Evolutionary conservation across 2,888 invertebrate species (phyloP).

Genomic region (Hipparchia semele): DNA sequence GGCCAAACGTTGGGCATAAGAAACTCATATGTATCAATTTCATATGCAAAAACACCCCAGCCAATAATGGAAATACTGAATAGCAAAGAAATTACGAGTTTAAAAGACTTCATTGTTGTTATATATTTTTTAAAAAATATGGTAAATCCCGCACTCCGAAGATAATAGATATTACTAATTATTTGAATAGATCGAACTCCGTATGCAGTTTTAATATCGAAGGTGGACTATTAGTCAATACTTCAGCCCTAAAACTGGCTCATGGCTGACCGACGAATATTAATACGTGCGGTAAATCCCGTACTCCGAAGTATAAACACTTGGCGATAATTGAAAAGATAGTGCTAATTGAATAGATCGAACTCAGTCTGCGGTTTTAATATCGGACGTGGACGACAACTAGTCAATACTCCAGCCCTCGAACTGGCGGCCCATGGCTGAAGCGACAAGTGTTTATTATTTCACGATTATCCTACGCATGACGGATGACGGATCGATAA

Average conservation of each 20-base stretch:
- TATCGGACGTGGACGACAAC: not conserved
- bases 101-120: conserved; percentile 36
- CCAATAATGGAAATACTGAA: conserved; percentile 35
- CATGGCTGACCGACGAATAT: conserved; percentile 22
- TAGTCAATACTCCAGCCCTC: not conserved
- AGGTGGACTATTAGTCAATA: not conserved
- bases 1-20: conserved; percentile 93
- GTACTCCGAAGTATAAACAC: not conserved
- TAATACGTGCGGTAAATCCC: conserved; percentile 33
- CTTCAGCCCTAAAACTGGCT: not conserved
- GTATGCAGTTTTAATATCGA: too few species aligned
- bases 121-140: conserved; percentile 1
- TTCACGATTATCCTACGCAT: conserved; percentile 42
- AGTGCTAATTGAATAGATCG: conserved; percentile 32
- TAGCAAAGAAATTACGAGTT: conserved; percentile 31
- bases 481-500: conserved; percentile 61
- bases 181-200: conserved; percentile 23
- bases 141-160: conserved; percentile 34
- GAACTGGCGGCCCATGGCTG: conserved; percentile 11
- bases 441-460: conserved; percentile 60
- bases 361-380: conserved; percentile 7
- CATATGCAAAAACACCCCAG: conserved; percentile 48
- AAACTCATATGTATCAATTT: conserved; percentile 85
- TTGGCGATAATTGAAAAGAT: not conserved
- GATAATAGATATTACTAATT: conserved; percentile 31